Base-by-base conservation (phyloP, 2,113 vertebrate species). In the Neotragus pygmaeus region DNA sequence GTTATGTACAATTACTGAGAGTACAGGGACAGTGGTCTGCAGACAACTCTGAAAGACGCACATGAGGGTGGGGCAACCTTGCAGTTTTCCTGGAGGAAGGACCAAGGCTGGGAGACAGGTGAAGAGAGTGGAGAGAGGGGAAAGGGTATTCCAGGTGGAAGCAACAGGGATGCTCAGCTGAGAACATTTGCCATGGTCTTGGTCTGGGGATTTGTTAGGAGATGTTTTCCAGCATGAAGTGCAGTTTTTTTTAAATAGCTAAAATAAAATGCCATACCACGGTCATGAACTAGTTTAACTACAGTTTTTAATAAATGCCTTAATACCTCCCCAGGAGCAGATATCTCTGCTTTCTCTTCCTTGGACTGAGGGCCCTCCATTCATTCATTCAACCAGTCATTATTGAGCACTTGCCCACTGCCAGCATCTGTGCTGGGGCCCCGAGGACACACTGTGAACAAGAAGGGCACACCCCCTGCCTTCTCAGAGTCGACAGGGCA, bases 11-110 rank as follows among this genome's bases (percentile, higher is more conserved):
- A 12, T 23, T 62, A 80, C 23, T 6, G 43, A 64, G 19, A 28
- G 7, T 15, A n/a, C 30, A 16, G 25, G 19, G 73, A 28, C 25
- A 4, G 0, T 6, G 11, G n/a, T 19, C 2, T 25, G 30, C 75
- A 43, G 13, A 5, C 4, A 14, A 3, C 57, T 53, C 17, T 39
- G 86, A 39, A 80, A 86, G 91, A 51, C 55, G 16, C 2, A 0
- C 6, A 36, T 21, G 30, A n/a, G 58, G n/a, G 45, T 33, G 23
- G 64, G 70, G 10, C 23, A 28, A 17, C 27, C 43, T 51, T n/a
- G 30, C 15, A 13, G 0, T 60, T 16, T 81, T 83, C n/a, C 45
- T 17, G 86, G 30, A 87, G 57, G 81, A 88, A 58, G 33, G 57
- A 25, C 60, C 33, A 3, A 16, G 53, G 14, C 27, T 47, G n/a